A percentile compares a stretch with the other conserved stretches of the same genome.
Evolutionary conservation across 2,797 vertebrate genomes (phyloP).

Genomic region (Florisuga fusca): DNA sequence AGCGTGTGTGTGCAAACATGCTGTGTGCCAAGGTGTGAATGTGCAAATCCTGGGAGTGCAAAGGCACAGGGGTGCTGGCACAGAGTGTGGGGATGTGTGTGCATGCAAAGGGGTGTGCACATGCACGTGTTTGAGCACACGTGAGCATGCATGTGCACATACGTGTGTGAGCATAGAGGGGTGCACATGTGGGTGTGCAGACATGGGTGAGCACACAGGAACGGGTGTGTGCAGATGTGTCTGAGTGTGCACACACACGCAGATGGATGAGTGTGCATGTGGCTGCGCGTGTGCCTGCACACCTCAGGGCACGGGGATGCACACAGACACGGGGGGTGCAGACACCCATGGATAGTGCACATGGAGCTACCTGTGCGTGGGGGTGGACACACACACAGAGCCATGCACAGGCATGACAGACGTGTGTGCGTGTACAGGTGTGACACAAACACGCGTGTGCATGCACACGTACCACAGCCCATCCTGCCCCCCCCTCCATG

Average conservation of each 20-base stretch:
- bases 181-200: not conserved
- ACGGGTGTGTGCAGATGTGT: too few species aligned
- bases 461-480: not conserved
- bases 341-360: too few species aligned
- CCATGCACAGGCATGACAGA: not conserved
- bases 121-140: too few species aligned
- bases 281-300: not conserved
- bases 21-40: not conserved
- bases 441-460: not conserved
- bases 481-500: not conserved
- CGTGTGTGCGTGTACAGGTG: too few species aligned
- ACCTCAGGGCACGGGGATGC: rapidly evolving
- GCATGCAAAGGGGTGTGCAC: not conserved
- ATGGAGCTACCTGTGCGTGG: rapidly evolving
- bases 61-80: not conserved
- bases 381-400: not conserved
- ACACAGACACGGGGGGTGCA: too few species aligned
- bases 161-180: not conserved
- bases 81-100: too few species aligned
- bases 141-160: too few species aligned
- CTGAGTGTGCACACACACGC: too few species aligned
- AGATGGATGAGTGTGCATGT: not conserved
- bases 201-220: not conserved
- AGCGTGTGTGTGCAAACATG: too few species aligned
- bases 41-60: not conserved